Evolutionary conservation across 2,888 invertebrate genomes (phyloP), one percentile per base, ranked within the genome.

Genomic region (Meloe dianella): DNA sequence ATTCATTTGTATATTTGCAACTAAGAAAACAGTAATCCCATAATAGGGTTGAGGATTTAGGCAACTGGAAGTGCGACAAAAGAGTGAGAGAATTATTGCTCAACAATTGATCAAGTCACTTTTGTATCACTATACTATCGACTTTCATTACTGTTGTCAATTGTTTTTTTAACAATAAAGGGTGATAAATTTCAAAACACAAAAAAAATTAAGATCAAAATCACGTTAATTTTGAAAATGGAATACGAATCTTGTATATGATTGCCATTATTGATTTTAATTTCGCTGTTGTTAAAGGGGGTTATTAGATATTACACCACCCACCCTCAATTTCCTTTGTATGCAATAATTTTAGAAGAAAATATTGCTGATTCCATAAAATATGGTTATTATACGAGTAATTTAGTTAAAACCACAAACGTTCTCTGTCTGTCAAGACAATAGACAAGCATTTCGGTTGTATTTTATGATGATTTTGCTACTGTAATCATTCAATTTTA

Each of bases 401-500:
- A 51, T 51, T 22, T 22, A 51, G 12, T 22, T 51, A 3, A 22
- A 73, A 70, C 73, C 73, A 71, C 71, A 67, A n/a, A 61, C 62
- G 68, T 70, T 70, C 71, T 67, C 66, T 70, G 67, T 73, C 71
- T 68, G 59, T 68, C 65, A 70, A 68, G 70, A 65, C 60, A 57
- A 56, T 35, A 32, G 73, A 73, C 73, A 71, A n/a, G 73, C 73
- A 67, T 62, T 68, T 70, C 71, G 72, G n/a, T 75, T 75, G 69
- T 24, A 73, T 74, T 75, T 72, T 74, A 73, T 75, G 74, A 73
- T 75, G 74, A 75, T 73, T 74, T 75, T 73, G 73, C 73, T 70
- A 71, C 70, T 73, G 73, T 72, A 74, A 74, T 74, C 73, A 74
- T 69, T 59, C 66, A 10, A 51, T 12, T 47, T 47, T 47, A 24